Conservation (phyloP, 2,113 vertebrate species). For the cattle (Bos taurus) region ARS-UCD2.0 NC_037333.1:115306001-115306500, state of each 20-base stretch:
- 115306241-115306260: accelerated
- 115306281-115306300: not conserved
- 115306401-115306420: not conserved
- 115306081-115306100: accelerated
- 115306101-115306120: not conserved
- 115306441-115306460: not conserved
- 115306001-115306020: not conserved
- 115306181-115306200: accelerated
- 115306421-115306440: not conserved
- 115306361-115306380: accelerated
- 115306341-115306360: accelerated
- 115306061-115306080: not conserved
- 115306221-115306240: accelerated
- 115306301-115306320: accelerated
- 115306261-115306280: accelerated
- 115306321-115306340: too few relatives aligned
- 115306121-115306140: accelerated
- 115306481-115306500: not conserved
- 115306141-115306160: not conserved
- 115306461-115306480: not conserved
- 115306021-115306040: not conserved
- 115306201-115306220: too few relatives aligned
- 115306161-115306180: not conserved
- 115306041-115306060: accelerated
- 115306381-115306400: not conserved